Conservation (phyloP, 2,113 vertebrate genomes). For the Elachura formosa region DNA sequence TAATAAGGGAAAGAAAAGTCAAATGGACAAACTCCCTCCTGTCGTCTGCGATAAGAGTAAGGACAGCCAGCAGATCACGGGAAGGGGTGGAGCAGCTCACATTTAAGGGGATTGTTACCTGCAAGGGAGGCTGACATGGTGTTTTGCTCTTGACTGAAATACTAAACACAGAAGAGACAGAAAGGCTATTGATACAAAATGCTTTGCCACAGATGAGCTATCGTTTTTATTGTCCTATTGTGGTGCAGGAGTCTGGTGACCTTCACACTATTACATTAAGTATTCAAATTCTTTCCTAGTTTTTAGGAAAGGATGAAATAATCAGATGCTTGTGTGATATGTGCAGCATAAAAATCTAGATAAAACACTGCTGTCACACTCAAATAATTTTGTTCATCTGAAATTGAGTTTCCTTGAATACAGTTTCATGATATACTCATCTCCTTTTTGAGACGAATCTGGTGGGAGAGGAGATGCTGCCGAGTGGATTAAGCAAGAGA, state of each 20-base stretch:
- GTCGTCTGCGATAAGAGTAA: not conserved
- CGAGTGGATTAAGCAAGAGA: conserved; percentile 36
- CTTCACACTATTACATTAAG: not conserved
- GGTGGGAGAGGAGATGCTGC: not conserved
- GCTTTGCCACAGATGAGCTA: not conserved
- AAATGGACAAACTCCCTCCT: not conserved
- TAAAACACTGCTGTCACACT: not conserved
- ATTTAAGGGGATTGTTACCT: not conserved
- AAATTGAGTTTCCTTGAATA: not conserved
- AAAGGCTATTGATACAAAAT: not conserved
- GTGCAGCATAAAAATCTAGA: not conserved
- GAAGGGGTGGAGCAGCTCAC: not conserved
- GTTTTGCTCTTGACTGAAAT: not conserved
- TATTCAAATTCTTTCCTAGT: not conserved
- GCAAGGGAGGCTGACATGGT: not conserved
- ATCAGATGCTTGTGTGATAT: not conserved
- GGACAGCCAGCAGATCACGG: not conserved
- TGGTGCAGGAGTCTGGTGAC: not conserved
- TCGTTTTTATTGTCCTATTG: not conserved
- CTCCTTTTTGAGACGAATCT: not conserved
- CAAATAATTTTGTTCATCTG: not conserved
- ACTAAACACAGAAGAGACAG: not conserved
- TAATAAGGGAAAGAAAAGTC: not conserved
- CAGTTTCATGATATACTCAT: not conserved
- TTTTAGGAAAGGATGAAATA: not conserved